Evolutionary conservation across 2,888 invertebrate genomes (phyloP), one percentile per base, ranked within the genome.

Genomic region (Horisme vitalbata): DNA sequence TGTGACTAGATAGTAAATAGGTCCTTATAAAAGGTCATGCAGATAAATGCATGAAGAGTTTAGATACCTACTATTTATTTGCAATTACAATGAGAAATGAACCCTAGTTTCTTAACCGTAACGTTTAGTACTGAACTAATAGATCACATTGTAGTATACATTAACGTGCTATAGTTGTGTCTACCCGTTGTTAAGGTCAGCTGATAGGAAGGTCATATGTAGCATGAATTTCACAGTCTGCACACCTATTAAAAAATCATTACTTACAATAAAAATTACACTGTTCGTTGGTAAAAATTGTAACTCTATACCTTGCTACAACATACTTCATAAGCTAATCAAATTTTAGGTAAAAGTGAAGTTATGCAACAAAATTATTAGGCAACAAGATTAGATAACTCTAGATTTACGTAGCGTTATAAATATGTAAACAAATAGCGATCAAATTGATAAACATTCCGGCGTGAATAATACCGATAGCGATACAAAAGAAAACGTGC

Each of bases 181-280:
- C 49, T 59, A 43, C 55, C 41, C 35, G 43, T 51, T 24, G 11
- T 3, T 41, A 58, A 71, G 71, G 71, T 65, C 71, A 68, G 36
- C 23, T 56, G 44, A 41, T 45, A 44, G 57, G 64, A 68, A 68
- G 66, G 63, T 23, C 61, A 60, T 18, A 38, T 28, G 45, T 61
- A 54, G 57, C 60, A 60, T 57, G 55, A 61, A 59, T 65, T 56
- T 45, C 54, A 60, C 47, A 38, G 45, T 51, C 46, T 52, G 49
- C 59, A 58, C 53, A 43, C 52, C 27, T 35, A 18, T 35, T 12
- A 7, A 31, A 18, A 18, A 5, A 18, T 18, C 18, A 2, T 4
- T 18, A 18, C 18, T 18, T 18, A 18, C n/a, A n/a, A n/a, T n/a
- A n/a, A n/a, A n/a, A n/a, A n/a, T n/a, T n/a, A n/a, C n/a, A n/a